A percentile compares a stretch with the other conserved stretches of the same genome.
phyloP scores from a whole-genome alignment of 2,888 invertebrate species.

The Plebejus melissa region DNA sequence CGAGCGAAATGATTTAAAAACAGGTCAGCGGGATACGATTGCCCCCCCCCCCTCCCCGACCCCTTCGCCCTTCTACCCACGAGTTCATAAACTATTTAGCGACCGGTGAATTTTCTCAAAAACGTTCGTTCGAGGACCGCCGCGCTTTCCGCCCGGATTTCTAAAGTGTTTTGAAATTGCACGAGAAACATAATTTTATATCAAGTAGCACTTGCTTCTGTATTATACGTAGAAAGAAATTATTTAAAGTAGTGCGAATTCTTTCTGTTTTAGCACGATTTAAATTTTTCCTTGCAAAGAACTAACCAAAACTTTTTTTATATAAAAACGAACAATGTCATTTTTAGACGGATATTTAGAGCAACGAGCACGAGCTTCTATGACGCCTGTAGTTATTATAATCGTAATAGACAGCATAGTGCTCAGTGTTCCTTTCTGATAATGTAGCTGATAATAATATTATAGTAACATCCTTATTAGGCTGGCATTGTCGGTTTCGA shows the following conservation, averaged over 20 bases:
- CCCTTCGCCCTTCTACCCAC: not conserved
- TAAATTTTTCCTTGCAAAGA: not conserved
- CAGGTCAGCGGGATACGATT: slow-evolving; percentile 17
- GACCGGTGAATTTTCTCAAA: slow-evolving; percentile 12
- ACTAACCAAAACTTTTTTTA: no score
- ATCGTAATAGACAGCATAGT: no score
- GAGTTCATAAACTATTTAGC: slow-evolving; percentile 9
- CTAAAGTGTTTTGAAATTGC: slow-evolving; percentile 11
- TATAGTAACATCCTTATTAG: no score
- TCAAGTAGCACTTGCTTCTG: not conserved
- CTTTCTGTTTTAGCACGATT: not conserved
- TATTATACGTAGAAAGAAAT: not conserved
- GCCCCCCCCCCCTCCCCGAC: not conserved
- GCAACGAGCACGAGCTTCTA: no score
- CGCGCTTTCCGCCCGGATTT: not conserved
- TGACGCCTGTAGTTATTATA: no score
- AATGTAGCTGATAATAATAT: no score
- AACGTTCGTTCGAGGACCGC: slow-evolving; percentile 8
- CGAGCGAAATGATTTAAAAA: slow-evolving; percentile 12
- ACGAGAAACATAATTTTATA: slow-evolving; percentile 1
- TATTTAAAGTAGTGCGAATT: not conserved
- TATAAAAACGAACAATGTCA: no score
- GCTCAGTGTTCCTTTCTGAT: no score
- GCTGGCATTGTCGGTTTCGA: no score
- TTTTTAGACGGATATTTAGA: no score